Conservation (phyloP, 2,113 vertebrate genomes). For the Eulacestoma nigropectus region DNA sequence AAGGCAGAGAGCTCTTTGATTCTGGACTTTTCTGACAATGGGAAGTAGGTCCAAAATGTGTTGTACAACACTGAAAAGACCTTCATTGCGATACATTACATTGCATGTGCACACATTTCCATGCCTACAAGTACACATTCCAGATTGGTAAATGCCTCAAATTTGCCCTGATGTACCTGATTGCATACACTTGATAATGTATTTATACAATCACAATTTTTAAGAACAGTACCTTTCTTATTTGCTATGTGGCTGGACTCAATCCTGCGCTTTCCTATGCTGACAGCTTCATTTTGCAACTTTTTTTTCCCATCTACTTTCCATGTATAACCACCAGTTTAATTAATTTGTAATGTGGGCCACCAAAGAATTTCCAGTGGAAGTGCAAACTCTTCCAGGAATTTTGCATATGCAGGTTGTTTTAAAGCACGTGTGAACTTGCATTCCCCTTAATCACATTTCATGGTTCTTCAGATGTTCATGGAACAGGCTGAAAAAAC, state of each 20-base stretch:
- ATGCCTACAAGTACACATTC: neutral
- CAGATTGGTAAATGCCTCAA: neutral
- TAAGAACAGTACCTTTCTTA: neutral
- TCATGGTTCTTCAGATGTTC: neutral
- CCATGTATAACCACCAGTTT: neutral
- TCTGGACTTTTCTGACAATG: neutral
- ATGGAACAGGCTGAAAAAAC: neutral
- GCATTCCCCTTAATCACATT: neutral
- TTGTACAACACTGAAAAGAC: neutral
- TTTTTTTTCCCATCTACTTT: neutral
- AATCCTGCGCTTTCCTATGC: neutral
- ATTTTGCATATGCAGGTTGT: neutral
- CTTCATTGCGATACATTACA: neutral
- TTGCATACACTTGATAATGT: neutral
- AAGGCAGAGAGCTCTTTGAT: neutral
- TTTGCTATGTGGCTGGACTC: neutral
- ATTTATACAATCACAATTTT: neutral
- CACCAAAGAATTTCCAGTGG: neutral
- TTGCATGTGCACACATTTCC: neutral
- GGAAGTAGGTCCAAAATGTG: neutral
- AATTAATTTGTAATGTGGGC: neutral
- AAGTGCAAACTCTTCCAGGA: neutral
- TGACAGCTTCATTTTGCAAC: neutral
- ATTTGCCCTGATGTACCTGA: neutral
- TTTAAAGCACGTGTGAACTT: neutral